Conservation (phyloP, 2,888 invertebrate genomes). For the Acrobasis repandana region DNA sequence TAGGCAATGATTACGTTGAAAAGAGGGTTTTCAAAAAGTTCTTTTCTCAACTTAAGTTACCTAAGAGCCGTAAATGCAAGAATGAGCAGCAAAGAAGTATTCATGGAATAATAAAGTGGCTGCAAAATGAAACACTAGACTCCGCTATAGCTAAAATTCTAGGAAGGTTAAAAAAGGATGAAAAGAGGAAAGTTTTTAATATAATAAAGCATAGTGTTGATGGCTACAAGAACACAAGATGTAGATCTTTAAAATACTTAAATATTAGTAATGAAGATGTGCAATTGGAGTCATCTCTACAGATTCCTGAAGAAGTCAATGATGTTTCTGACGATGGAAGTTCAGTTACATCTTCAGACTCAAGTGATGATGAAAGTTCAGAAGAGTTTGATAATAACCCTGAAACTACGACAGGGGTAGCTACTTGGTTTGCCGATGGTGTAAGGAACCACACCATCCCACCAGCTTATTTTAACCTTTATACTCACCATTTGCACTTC, state of each 20-base stretch:
- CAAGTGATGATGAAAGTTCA: conserved; percentile 37
- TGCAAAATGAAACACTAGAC: conserved; percentile 87
- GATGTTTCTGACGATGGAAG: conserved; percentile 33
- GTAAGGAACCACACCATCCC: conserved; percentile 85
- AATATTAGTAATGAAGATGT: conserved; percentile 43
- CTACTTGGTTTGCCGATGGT: conserved; percentile 86
- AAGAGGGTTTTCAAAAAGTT: conserved; percentile 87
- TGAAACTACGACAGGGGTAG: conserved; percentile 56
- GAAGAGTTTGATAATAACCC: conserved; percentile 35
- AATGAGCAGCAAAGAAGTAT: conserved; percentile 87
- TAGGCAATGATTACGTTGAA: conserved; percentile 95
- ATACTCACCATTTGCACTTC: conserved; percentile 85
- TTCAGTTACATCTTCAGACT: conserved; percentile 34
- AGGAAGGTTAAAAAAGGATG: conserved; percentile 81
- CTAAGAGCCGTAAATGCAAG: conserved; percentile 76
- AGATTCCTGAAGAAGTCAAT: conserved; percentile 29
- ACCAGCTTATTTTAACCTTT: conserved; percentile 86
- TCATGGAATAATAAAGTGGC: conserved; percentile 88
- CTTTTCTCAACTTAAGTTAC: conserved; percentile 84
- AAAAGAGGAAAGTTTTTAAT: conserved; percentile 76
- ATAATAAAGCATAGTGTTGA: conserved; percentile 85
- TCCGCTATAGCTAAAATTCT: conserved; percentile 87
- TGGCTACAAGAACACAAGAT: conserved; percentile 84
- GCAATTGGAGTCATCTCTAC: conserved; percentile 30
- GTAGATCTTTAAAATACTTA: conserved; percentile 84